phyloP scores from a whole-genome alignment of 2,113 vertebrate species.

The Perca fluviatilis region DNA sequence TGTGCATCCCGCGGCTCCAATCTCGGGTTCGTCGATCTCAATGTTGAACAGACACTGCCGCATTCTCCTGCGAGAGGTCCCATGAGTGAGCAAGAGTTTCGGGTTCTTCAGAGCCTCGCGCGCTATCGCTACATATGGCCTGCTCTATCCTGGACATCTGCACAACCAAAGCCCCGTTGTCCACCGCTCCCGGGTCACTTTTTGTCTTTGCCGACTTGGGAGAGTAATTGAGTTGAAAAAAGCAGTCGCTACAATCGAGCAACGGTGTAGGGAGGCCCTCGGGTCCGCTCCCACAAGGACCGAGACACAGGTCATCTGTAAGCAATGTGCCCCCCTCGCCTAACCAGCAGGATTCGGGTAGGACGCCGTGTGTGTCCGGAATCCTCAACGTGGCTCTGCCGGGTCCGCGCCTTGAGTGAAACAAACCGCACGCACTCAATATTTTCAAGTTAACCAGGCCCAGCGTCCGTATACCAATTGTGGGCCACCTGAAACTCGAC shows the following conservation, averaged over 20 bases:
- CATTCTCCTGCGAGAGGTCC: not conserved
- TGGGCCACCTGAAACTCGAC: not conserved
- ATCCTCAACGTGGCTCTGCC: not conserved
- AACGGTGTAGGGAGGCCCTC: not conserved
- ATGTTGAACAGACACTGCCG: not conserved
- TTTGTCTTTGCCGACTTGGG: fast-evolving
- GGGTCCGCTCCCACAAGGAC: too few relatives aligned
- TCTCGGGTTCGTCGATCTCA: not conserved
- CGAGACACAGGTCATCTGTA: not conserved
- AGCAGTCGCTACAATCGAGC: not conserved
- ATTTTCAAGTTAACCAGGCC: slow-evolving; percentile 6
- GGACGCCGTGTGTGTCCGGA: not conserved
- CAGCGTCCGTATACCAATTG: not conserved
- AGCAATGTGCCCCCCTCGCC: not conserved
- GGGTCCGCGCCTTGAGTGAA: not conserved
- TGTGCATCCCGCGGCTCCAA: fast-evolving
- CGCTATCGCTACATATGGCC: not conserved
- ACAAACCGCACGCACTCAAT: not conserved
- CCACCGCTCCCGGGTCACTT: fast-evolving
- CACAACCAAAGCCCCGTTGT: not conserved
- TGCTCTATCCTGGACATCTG: slow-evolving; percentile 6
- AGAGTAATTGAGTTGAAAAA: slow-evolving; percentile 28
- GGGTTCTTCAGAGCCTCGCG: not conserved
- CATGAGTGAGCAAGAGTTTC: not conserved
- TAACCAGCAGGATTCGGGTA: not conserved